phyloP scores from a whole-genome alignment of 2,797 vertebrate species.

The Synanceia verrucosa region DNA sequence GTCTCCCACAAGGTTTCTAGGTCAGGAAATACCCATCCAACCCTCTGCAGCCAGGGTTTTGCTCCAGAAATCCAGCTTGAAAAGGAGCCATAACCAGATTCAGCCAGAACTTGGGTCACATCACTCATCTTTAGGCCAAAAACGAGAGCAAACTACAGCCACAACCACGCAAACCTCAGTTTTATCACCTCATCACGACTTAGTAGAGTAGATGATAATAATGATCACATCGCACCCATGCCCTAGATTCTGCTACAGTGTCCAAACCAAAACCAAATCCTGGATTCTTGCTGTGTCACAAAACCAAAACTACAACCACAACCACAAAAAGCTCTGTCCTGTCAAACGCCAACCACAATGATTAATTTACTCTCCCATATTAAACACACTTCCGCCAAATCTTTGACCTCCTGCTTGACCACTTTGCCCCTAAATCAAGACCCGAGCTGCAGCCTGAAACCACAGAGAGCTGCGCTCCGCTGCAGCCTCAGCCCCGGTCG shows the following conservation, averaged over 20 bases:
- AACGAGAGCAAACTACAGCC: slow-evolving; percentile 1
- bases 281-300: slow-evolving; percentile 18
- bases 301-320: slow-evolving; percentile 37
- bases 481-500: slow-evolving; percentile 14
- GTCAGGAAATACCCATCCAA: slow-evolving; percentile 61
- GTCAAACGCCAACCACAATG: neutral
- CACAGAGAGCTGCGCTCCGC: neutral
- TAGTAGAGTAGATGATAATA: slow-evolving; percentile 18
- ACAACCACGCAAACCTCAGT: slow-evolving; percentile 17
- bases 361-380: slow-evolving; percentile 10
- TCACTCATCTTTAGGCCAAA: neutral
- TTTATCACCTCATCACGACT: slow-evolving; percentile 47
- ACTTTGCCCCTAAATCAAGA: slow-evolving; percentile 13
- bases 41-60: slow-evolving; percentile 5
- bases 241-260: neutral
- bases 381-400: slow-evolving; percentile 3
- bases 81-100: slow-evolving; percentile 1
- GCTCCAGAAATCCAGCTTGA: neutral
- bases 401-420: slow-evolving; percentile 23
- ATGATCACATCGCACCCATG: slow-evolving; percentile 14
- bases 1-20: slow-evolving; percentile 47
- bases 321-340: slow-evolving; percentile 8
- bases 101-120: slow-evolving; percentile 1
- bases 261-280: slow-evolving; percentile 35
- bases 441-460: slow-evolving; percentile 13